A percentile compares a stretch with the other conserved stretches of the same genome.
phyloP scores from a whole-genome alignment of 1,140 invertebrate genomes.

The Lepidurus apus region DNA sequence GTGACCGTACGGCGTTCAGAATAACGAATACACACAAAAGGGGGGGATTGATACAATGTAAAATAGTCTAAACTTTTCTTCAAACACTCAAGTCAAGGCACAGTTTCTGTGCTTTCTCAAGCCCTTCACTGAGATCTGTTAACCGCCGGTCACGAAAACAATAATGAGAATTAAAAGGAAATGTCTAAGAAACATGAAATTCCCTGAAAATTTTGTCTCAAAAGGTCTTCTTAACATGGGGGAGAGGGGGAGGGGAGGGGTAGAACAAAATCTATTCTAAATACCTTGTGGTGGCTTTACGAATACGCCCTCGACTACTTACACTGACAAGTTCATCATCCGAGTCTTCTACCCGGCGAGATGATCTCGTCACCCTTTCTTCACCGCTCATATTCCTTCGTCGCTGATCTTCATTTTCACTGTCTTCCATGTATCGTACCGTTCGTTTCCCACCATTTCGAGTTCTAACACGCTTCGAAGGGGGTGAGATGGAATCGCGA shows the following conservation, averaged over 20 bases:
- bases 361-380: not conserved
- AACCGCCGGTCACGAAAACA: constrained; percentile 2
- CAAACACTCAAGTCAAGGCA: not conserved
- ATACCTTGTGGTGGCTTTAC: constrained; percentile 66
- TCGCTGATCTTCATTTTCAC: constrained; percentile 34
- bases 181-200: not conserved
- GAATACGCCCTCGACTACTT: constrained; percentile 75
- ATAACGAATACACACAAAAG: not conserved
- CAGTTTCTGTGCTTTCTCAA: constrained; percentile 15
- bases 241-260: not conserved
- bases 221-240: not conserved
- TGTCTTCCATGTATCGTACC: constrained; percentile 44
- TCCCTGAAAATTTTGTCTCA: constrained; percentile 13
- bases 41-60: not conserved
- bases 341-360: constrained; percentile 32
- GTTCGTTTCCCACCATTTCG: constrained; percentile 44
- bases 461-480: constrained; percentile 35
- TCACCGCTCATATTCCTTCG: constrained; percentile 20
- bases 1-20: constrained; percentile 15
- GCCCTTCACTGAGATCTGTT: constrained; percentile 20
- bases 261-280: not conserved
- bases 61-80: not conserved
- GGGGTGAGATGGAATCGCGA: not conserved
- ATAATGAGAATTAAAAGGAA: not conserved
- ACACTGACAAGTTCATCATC: constrained; percentile 51